phyloP scores from a whole-genome alignment of 2,888 invertebrate species.

The Cosmia trapezina region DNA sequence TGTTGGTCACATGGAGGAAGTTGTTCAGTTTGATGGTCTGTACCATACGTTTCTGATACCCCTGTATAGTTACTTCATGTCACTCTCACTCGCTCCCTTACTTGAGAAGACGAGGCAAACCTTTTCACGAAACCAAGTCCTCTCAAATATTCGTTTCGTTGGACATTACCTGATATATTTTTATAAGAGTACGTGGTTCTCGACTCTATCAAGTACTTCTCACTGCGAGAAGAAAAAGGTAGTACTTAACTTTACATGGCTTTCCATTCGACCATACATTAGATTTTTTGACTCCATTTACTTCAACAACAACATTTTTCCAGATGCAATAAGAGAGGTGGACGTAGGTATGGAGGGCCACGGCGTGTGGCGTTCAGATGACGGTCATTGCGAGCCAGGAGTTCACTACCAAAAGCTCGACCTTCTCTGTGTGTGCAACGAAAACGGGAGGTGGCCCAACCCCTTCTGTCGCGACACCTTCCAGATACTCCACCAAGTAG shows the following conservation, averaged over 20 bases:
- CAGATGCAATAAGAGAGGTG: slow-evolving; percentile 81
- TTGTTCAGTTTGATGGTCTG: too few relatives aligned
- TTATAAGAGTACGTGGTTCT: neutral
- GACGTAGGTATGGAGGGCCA: slow-evolving; percentile 84
- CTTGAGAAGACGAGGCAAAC: neutral
- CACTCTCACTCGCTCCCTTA: neutral
- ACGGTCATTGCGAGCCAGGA: slow-evolving; percentile 75
- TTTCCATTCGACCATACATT: neutral
- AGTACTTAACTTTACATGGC: neutral
- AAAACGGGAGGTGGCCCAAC: slow-evolving; percentile 84
- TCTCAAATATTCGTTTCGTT: neutral
- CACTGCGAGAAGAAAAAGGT: neutral
- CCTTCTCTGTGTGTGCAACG: slow-evolving; percentile 80
- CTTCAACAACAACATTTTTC: slow-evolving; percentile 1
- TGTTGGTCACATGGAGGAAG: too few relatives aligned
- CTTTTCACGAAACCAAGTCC: neutral
- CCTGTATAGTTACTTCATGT: too few relatives aligned
- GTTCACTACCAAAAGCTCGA: slow-evolving; percentile 75
- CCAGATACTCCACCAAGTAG: slow-evolving; percentile 76
- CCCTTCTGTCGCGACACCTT: slow-evolving; percentile 82
- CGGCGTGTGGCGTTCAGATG: slow-evolving; percentile 78
- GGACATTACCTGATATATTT: neutral
- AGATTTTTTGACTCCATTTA: neutral
- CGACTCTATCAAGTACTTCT: neutral
- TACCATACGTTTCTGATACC: too few relatives aligned